Evolutionary conservation across 2,888 invertebrate species (phyloP).

Genomic region (Baronia brevicornis): DNA sequence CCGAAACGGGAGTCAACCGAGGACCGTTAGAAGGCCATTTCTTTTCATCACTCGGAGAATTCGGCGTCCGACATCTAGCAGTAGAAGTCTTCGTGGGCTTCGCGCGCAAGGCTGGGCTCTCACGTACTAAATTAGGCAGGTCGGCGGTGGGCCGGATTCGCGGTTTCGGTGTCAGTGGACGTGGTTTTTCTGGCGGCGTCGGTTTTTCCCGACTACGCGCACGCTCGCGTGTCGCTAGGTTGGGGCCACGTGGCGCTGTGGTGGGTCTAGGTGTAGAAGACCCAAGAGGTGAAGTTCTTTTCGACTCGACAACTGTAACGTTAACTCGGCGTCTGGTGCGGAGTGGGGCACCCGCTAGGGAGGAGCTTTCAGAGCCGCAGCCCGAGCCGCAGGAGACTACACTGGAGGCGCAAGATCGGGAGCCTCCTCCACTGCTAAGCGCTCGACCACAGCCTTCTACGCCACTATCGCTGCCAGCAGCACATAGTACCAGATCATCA

Average conservation of each 20-base stretch:
- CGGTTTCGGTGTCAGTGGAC: constrained; percentile 65
- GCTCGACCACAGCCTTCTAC: constrained; percentile 84
- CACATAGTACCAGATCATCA: constrained; percentile 55
- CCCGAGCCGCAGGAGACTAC: constrained; percentile 86
- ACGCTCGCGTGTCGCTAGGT: constrained; percentile 72
- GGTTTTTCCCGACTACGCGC: constrained; percentile 78
- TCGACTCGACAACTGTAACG: constrained; percentile 72
- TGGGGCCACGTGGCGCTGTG: constrained; percentile 65
- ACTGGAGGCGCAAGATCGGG: constrained; percentile 85
- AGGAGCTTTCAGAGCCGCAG: constrained; percentile 87
- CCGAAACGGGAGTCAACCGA: constrained; percentile 45
- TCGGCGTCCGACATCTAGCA: constrained; percentile 77
- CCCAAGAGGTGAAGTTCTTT: constrained; percentile 66
- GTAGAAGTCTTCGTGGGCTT: constrained; percentile 73
- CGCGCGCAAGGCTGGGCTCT: constrained; percentile 61
- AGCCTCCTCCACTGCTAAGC: constrained; percentile 80
- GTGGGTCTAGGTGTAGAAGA: constrained; percentile 70
- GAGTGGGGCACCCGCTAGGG: constrained; percentile 74
- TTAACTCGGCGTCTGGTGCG: constrained; percentile 74
- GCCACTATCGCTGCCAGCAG: constrained; percentile 88
- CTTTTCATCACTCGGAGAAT: constrained; percentile 81
- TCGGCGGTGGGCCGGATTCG: constrained; percentile 67
- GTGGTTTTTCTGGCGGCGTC: constrained; percentile 61
- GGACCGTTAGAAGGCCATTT: constrained; percentile 79
- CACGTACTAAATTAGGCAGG: constrained; percentile 68